Evolutionary conservation across 1,140 invertebrate species (phyloP), one percentile per base, ranked within the genome.

Genomic region (Luehdorfia chinensis): DNA sequence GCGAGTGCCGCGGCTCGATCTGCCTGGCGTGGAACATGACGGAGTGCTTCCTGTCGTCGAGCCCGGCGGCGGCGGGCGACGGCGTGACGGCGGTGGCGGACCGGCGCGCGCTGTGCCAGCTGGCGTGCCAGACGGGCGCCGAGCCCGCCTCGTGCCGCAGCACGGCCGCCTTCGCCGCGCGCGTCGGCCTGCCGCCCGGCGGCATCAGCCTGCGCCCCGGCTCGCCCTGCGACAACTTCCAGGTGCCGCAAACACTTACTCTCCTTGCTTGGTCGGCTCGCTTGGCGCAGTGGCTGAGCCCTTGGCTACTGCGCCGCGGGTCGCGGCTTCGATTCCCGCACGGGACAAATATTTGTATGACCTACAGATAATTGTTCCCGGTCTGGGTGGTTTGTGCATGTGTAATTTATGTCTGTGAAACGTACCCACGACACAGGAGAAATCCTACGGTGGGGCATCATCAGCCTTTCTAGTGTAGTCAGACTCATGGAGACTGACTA

Each of bases 221-320:
- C 16, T 97, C 97, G 32, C 97, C 98, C 0, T 99, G 98, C 87
- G 97, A 99, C 85, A 98, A 99, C 87, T 99, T 97, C 87, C 95
- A 96, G 89, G 96, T 94, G 80, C 47, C 58, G 9, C 11, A 23
- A 9, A n/a, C n/a, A n/a, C n/a, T n/a, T n/a, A n/a, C n/a, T n/a
- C n/a, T n/a, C n/a, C n/a, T n/a, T n/a, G n/a, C n/a, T n/a, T n/a
- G n/a, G n/a, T n/a, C n/a, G n/a, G n/a, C n/a, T n/a, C n/a, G n/a
- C n/a, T n/a, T n/a, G n/a, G n/a, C n/a, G n/a, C n/a, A n/a, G n/a
- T n/a, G n/a, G n/a, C n/a, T n/a, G n/a, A n/a, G n/a, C n/a, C n/a
- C n/a, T n/a, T n/a, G n/a, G n/a, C n/a, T n/a, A n/a, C n/a, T n/a
- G n/a, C n/a, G n/a, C n/a, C n/a, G n/a, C n/a, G n/a, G n/a, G n/a